Evolutionary conservation across 2,113 vertebrate species (phyloP).

Genomic region (Crocuta crocuta): DNA sequence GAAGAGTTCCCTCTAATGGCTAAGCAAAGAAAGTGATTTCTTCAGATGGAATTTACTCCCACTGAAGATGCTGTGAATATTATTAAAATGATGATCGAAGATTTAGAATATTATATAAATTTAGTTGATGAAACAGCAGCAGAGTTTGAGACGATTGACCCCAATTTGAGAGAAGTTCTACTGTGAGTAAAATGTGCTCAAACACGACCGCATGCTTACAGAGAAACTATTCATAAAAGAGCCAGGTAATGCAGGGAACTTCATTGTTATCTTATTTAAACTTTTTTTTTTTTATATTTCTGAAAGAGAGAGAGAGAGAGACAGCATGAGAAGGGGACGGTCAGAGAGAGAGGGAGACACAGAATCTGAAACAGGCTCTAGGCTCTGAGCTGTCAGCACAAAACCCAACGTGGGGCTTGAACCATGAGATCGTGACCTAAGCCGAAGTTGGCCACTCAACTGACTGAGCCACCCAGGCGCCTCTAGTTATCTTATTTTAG

Average conservation of each 20-base stretch:
- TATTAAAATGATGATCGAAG: not conserved
- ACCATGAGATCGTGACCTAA: no score
- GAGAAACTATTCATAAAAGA: not conserved
- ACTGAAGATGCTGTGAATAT: not conserved
- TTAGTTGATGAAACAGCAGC: not conserved
- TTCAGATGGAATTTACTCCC: not conserved
- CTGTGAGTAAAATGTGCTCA: not conserved
- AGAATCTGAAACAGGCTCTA: no score
- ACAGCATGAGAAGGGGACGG: no score
- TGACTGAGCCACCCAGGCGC: no score
- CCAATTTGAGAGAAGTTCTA: not conserved
- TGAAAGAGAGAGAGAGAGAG: no score
- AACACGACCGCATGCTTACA: not conserved
- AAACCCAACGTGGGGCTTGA: no score
- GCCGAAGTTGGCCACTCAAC: no score
- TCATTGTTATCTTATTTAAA: not conserved
- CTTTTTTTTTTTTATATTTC: no score
- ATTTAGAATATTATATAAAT: not conserved
- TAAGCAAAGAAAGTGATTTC: not conserved
- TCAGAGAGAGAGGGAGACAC: no score
- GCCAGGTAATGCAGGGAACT: not conserved
- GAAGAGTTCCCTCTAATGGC: not conserved
- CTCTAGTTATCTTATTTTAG: not conserved
- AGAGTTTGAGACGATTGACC: not conserved
- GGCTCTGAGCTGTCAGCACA: no score